These are phyloP conservation scores for Strigops habroptila DNA, from an alignment of 2,113 vertebrate genomes.

Conservation along the genomic window DNA sequence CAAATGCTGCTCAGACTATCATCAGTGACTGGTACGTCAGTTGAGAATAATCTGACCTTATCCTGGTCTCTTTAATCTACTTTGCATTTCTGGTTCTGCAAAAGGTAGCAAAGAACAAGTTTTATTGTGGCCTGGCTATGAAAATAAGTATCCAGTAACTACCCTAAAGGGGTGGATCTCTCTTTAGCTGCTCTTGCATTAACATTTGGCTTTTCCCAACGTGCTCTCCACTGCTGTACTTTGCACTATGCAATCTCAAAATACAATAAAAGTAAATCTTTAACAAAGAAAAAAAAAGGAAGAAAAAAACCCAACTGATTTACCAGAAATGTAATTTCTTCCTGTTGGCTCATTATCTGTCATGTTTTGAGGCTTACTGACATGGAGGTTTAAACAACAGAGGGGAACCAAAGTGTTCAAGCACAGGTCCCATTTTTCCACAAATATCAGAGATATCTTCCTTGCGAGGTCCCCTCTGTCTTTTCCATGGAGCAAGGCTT, in stretches of 20 bases:
- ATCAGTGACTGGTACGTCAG: not conserved
- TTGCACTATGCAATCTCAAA: not conserved
- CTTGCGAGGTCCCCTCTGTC: constrained; percentile 73
- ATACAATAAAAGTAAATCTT: not conserved
- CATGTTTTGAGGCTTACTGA: not conserved
- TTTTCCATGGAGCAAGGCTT: constrained; percentile 55
- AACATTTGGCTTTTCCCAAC: not conserved
- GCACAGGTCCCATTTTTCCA: constrained; percentile 69
- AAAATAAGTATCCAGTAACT: not conserved
- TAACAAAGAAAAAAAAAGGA: not conserved
- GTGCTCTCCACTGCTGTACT: not conserved
- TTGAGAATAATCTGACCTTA: not conserved
- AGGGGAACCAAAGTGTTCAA: not conserved
- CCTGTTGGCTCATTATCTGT: not conserved
- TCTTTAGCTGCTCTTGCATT: not conserved
- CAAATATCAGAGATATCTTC: constrained; percentile 73
- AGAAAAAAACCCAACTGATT: not conserved
- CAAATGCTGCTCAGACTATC: not conserved
- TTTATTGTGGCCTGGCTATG: not conserved
- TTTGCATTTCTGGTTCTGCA: not conserved
- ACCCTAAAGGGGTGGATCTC: not conserved
- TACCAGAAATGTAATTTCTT: constrained; percentile 14
- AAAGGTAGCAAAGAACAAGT: not conserved
- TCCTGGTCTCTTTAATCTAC: not conserved
- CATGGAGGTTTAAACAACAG: not conserved